Evolutionary conservation across 2,113 vertebrate genomes (phyloP).

Genomic region (Oreocharis arfaki): DNA sequence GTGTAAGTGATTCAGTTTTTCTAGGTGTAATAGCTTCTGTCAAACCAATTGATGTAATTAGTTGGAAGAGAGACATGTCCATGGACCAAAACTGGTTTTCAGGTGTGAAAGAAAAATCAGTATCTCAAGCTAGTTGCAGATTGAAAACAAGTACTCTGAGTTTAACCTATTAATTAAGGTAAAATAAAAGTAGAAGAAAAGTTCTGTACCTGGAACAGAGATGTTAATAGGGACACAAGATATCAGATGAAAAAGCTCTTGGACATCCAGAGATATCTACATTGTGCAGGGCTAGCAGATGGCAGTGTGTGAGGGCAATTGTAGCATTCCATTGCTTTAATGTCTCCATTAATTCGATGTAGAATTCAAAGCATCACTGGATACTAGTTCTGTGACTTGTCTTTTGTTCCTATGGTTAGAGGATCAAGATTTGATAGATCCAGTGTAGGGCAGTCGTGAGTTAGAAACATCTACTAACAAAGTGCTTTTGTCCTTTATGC

Average conservation of each 20-base stretch:
- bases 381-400: not conserved
- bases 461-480: not conserved
- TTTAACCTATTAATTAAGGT: not conserved
- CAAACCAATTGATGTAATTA: not conserved
- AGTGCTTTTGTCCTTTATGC: not conserved
- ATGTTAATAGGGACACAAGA: not conserved
- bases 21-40: not conserved
- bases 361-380: not conserved
- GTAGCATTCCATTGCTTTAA: not conserved
- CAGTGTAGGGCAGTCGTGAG: not conserved
- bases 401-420: not conserved
- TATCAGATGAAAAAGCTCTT: not conserved
- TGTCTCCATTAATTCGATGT: not conserved
- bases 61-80: not conserved
- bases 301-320: not conserved
- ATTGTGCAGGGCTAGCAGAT: not conserved
- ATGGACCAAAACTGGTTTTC: not conserved
- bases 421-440: not conserved
- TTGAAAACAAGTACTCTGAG: not conserved
- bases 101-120: not conserved
- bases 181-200: not conserved
- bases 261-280: not conserved
- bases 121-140: not conserved
- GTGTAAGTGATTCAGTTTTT: not conserved
- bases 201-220: accelerated